Evolutionary conservation across 1,140 invertebrate genomes (phyloP), one percentile per base, ranked within the genome.

Genomic region (Heterodera schachtii): DNA sequence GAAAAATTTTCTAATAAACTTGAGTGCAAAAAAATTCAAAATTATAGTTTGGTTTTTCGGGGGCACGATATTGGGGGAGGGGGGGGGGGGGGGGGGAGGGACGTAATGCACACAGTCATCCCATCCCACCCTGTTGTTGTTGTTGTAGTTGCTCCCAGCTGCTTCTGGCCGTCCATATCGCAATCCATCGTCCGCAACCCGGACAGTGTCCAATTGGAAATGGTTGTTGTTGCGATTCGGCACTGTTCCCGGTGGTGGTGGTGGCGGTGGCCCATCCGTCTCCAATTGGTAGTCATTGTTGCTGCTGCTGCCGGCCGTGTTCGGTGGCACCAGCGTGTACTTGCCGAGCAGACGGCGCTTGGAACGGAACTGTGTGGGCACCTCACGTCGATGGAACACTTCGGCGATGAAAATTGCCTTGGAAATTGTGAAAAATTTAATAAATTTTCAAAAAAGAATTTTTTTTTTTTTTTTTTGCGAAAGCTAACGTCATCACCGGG

Each of bases 331-430:
- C 21, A 71, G 66, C 49, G 76, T 70, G 70, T 78, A 78, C 47
- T 78, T 46, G 57, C 76, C 76, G 49, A 78, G 44, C 66, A 78
- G 76, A 19, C 76, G 21, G 11, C 60, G 66, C 31, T 67, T 78
- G 13, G 47, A 19, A 2, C 66, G 41, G 47, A 71, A 78, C 60
- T 78, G 21, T 11, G 49, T 49, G 21, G 76, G 76, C 70, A 78
- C 88, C 79, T 88, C 87, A 21, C 87, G 86, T 41, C 87, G 87
- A 70, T 89, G 79, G 82, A 88, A 88, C 57, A 88, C 86, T 66
- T 88, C 84, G 5, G 87, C 87, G 47, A 88, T 88, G 64, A 79
- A 88, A 0, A 88, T 44, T 19, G 87, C 87, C 81, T 82, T n/a
- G 49, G 87, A 75, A 4, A 16, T 11, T 60, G 13, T 19, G 8